Base-by-base conservation (phyloP, 2,797 vertebrate species). In the Pipistrellus nathusii region DNA sequence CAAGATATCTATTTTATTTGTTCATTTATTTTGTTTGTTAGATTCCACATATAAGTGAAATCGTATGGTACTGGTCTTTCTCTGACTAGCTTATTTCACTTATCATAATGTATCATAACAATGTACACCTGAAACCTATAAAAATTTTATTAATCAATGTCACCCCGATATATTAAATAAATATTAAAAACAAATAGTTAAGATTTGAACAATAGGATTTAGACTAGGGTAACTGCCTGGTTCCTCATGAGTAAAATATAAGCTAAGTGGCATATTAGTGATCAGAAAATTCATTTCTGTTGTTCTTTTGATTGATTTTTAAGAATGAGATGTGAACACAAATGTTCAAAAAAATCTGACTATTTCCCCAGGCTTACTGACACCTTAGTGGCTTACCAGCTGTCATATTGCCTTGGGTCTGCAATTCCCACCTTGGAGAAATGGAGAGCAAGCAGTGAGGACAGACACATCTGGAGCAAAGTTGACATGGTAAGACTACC, bases 321-420 rank as follows among this genome's bases (percentile, higher is more conserved):
- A 82, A 84, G 30, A 62, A 62, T 77, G 62, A 90, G 62, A 48
- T 85, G 44, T 55, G 38, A 94, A n/a, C 30, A 38, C 30, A 89
- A 84, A 82, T 51, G 46, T 6, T 91, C 8, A 59, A 68, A 91
- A 91, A 78, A 86, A 32, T 18, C 7, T 77, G 66, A 88, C 8
- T 57, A 25, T 76, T 92, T 95, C 62, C 38, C 81, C 53, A 62
- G 72, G 1, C 1, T 32, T 55, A 38, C 32, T 53, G 86, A 94
- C 25, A 86, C 35, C 20, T 85, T 78, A 32, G 35, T 93, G 62
- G 25, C 35, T 94, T 84, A 85, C 21, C 73, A 77, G 62, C 11
- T 88, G 62, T 57, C 77, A 48, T 75, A 93, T 87, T 25, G 95
- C 18, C 41, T 92, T 76, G 38, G 30, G 25, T 68, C 82, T 95